phyloP scores from a whole-genome alignment of 2,888 invertebrate species.

The Hecatera dysodea region DNA sequence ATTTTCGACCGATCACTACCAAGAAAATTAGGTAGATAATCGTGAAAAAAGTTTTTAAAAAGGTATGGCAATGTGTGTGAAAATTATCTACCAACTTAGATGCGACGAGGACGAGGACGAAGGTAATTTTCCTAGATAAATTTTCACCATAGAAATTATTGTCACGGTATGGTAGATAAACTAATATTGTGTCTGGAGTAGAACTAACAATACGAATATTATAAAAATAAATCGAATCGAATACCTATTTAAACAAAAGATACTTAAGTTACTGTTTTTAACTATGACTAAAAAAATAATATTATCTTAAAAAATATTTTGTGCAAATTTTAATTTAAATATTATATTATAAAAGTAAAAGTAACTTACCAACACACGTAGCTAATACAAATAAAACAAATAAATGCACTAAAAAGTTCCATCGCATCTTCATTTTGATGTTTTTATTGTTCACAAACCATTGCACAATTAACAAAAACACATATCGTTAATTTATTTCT shows the following conservation, averaged over 20 bases:
- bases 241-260: background rate
- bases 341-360: constrained; percentile 28
- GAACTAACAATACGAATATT: background rate
- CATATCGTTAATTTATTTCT: constrained; percentile 36
- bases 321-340: background rate
- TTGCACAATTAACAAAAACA: constrained; percentile 69
- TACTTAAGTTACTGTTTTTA: background rate
- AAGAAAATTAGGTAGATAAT: background rate
- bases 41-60: background rate
- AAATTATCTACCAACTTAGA: constrained; percentile 3
- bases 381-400: constrained; percentile 75
- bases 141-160: too few species aligned
- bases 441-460: constrained; percentile 73
- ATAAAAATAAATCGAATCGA: background rate
- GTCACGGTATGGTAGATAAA: constrained; percentile 19
- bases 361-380: constrained; percentile 81
- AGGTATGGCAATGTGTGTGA: background rate
- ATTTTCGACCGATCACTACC: background rate
- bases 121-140: constrained; percentile 23
- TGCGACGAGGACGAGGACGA: too few species aligned
- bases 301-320: background rate
- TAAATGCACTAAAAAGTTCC: constrained; percentile 78
- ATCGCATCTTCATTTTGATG: constrained; percentile 81
- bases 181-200: background rate
- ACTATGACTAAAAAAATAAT: background rate